These are phyloP conservation scores for Enteromius treurensis DNA, from an alignment of 2,797 vertebrate genomes.

Conservation along the genomic window DNA sequence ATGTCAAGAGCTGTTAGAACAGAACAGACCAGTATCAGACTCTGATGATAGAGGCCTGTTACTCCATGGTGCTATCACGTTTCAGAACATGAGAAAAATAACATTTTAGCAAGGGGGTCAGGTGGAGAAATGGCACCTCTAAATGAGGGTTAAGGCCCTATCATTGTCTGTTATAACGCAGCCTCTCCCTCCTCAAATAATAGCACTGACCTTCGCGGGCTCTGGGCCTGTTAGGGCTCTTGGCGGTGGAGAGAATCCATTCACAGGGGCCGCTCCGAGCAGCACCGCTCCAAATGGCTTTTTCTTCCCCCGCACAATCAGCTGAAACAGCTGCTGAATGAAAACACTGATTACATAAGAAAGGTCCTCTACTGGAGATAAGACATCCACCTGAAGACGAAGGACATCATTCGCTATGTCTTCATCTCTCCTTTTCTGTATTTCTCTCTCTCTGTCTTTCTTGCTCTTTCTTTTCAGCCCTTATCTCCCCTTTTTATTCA, in stretches of 20 bases:
- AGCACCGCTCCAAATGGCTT: slow-evolving; percentile 82
- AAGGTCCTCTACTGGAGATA: slow-evolving; percentile 77
- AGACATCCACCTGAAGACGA: slow-evolving; percentile 79
- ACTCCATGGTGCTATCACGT: slow-evolving; percentile 79
- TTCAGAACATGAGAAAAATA: slow-evolving; percentile 82
- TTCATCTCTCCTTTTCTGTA: slow-evolving; percentile 53
- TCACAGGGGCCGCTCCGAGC: slow-evolving; percentile 45
- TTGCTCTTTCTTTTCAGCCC: slow-evolving; percentile 34
- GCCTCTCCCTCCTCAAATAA: slow-evolving; percentile 87
- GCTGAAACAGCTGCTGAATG: slow-evolving; percentile 78
- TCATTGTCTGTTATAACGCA: slow-evolving; percentile 82
- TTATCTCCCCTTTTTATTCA: slow-evolving; percentile 54
- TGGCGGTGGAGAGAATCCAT: slow-evolving; percentile 70
- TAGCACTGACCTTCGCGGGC: slow-evolving; percentile 83
- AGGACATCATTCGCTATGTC: slow-evolving; percentile 65
- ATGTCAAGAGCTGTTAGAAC: slow-evolving; percentile 60
- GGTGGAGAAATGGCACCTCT: slow-evolving; percentile 85
- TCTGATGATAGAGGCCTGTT: slow-evolving; percentile 73
- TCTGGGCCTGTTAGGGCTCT: slow-evolving; percentile 83
- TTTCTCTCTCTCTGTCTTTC: slow-evolving; percentile 54
- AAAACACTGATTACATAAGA: slow-evolving; percentile 87
- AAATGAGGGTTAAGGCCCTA: slow-evolving; percentile 86
- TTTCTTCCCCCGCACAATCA: slow-evolving; percentile 89
- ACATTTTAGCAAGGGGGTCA: slow-evolving; percentile 80
- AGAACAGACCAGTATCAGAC: slow-evolving; percentile 74